Conservation (phyloP, 1,140 invertebrate genomes). For the Drosophila murphyi region DNA sequence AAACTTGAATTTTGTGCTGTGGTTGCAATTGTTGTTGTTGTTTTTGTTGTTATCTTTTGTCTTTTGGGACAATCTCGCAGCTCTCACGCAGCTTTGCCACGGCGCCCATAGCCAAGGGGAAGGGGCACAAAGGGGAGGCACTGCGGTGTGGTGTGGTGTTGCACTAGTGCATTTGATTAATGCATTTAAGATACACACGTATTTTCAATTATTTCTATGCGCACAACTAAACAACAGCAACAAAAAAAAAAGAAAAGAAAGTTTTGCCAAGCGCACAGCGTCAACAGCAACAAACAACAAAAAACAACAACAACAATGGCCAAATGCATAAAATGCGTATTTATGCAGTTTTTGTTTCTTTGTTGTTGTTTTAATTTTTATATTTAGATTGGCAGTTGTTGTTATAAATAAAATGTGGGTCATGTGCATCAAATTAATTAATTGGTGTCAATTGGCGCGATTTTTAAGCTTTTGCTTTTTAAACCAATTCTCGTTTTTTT, state of each 20-base stretch:
- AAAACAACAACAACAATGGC: conserved; percentile 6
- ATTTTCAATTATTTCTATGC: conserved; percentile 41
- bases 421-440: conserved; percentile 83
- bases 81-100: background rate
- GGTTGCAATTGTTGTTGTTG: conserved; percentile 28
- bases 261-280: conserved; percentile 34
- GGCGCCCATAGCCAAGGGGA: background rate
- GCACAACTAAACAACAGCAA: background rate
- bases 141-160: background rate
- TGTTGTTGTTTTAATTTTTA: background rate
- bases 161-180: conserved; percentile 44
- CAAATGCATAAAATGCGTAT: conserved; percentile 27
- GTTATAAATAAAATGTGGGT: conserved; percentile 80
- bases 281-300: conserved; percentile 13
- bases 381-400: conserved; percentile 20
- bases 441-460: conserved; percentile 78
- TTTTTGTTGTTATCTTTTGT: conserved; percentile 25
- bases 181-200: conserved; percentile 34
- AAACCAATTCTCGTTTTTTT: conserved; percentile 4
- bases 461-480: conserved; percentile 48
- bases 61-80: background rate
- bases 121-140: background rate
- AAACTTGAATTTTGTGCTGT: conserved; percentile 14
- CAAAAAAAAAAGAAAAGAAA: conserved; percentile 33
- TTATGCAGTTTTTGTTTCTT: conserved; percentile 27